Evolutionary conservation across 2,797 vertebrate species (phyloP).

Genomic region (Chromobotia macracanthus): DNA sequence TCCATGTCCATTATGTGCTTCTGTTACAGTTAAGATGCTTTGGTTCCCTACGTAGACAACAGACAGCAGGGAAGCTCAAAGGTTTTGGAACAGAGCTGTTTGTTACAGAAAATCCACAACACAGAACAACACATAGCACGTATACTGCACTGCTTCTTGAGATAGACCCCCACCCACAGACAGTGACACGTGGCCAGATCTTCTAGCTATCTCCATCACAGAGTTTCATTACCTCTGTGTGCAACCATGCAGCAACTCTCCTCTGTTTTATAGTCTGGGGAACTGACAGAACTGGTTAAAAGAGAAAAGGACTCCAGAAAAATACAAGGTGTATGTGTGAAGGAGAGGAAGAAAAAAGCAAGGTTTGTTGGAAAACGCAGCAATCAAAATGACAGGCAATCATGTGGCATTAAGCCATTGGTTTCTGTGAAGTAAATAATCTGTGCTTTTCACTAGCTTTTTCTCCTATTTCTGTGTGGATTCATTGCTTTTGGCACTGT

Average conservation of each 20-base stretch:
- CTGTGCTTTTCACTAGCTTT: neutral
- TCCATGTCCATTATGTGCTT: too few relatives aligned
- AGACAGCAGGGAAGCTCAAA: neutral
- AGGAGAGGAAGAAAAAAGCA: neutral
- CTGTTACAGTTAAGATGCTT: too few relatives aligned
- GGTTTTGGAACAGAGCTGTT: neutral
- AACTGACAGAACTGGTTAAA: constrained; percentile 49
- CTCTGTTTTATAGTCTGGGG: constrained; percentile 47
- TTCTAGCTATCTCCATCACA: constrained; percentile 36
- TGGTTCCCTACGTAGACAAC: too few relatives aligned
- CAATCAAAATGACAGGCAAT: constrained; percentile 48
- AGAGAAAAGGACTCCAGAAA: constrained; percentile 5
- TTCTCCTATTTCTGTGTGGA: neutral
- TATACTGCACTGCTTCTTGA: neutral
- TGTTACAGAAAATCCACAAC: neutral
- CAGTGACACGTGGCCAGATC: constrained; percentile 3
- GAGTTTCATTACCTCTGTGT: constrained; percentile 40
- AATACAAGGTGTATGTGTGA: too few relatives aligned
- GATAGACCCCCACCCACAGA: neutral
- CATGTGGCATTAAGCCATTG: constrained; percentile 29
- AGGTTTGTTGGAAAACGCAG: constrained; percentile 37
- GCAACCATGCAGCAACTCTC: constrained; percentile 29
- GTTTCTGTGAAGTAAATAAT: constrained; percentile 13
- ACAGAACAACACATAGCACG: neutral
- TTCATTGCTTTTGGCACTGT: neutral